Evolutionary conservation across 1,140 invertebrate genomes (phyloP).

Genomic region (Littorina saxatilis): DNA sequence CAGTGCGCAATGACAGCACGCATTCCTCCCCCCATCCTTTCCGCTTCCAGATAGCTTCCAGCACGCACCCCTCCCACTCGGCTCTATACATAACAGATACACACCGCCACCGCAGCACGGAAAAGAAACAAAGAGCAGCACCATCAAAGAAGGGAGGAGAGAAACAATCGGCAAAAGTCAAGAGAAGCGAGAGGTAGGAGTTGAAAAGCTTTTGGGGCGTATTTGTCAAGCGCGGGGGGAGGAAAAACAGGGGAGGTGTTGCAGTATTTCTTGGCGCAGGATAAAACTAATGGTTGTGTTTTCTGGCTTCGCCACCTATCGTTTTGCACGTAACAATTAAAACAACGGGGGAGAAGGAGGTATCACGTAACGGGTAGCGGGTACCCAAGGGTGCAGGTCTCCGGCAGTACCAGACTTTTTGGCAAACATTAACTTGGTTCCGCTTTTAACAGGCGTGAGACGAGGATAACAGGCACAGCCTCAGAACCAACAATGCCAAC

Average conservation of each 20-base stretch:
- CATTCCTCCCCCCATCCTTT: neutral
- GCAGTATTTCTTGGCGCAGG: neutral
- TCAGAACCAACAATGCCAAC: too few relatives aligned
- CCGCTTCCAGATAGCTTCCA: neutral
- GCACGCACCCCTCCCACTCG: neutral
- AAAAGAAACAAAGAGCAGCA: neutral
- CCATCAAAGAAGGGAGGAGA: neutral
- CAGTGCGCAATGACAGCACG: neutral
- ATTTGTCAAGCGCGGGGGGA: neutral
- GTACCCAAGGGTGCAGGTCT: neutral
- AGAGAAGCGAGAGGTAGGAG: too few relatives aligned
- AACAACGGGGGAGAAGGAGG: neutral
- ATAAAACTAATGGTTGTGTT: neutral
- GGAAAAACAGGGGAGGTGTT: neutral
- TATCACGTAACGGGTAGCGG: neutral
- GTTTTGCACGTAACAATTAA: slow-evolving; percentile 11
- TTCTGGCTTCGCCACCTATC: slow-evolving; percentile 9
- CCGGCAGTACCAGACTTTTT: neutral
- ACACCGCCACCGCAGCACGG: neutral
- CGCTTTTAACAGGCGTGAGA: neutral
- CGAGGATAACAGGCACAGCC: neutral
- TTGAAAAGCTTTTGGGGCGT: neutral
- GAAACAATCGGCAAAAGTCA: too few relatives aligned
- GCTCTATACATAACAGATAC: too few relatives aligned
- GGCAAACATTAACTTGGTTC: neutral